phyloP scores from a whole-genome alignment of 2,113 vertebrate species.

The Zosterops borbonicus region DNA sequence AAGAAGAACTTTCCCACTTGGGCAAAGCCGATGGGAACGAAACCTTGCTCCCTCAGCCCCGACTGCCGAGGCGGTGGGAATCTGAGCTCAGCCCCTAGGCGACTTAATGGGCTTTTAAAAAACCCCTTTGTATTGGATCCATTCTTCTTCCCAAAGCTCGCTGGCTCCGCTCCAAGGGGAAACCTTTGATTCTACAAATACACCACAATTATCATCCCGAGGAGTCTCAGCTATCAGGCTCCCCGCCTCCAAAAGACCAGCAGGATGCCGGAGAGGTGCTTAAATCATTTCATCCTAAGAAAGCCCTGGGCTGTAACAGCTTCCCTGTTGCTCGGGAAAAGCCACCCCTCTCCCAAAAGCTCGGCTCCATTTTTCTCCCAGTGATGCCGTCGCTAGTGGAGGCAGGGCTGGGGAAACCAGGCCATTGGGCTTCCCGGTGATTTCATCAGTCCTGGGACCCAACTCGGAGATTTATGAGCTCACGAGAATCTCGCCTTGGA shows the following conservation, averaged over 20 bases:
- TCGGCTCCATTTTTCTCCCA: not conserved
- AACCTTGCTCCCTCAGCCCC: not conserved
- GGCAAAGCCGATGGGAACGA: not conserved
- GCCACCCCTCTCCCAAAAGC: not conserved
- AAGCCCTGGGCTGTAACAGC: slow-evolving; percentile 11
- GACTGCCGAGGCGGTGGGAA: not conserved
- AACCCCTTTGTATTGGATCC: slow-evolving; percentile 24
- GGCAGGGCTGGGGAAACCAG: not conserved
- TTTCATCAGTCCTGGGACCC: not conserved
- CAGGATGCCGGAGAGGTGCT: slow-evolving; percentile 23
- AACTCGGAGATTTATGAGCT: slow-evolving; percentile 10
- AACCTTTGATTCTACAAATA: slow-evolving; percentile 61
- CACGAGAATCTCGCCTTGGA: not conserved
- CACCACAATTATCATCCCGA: slow-evolving; percentile 46
- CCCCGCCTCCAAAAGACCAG: slow-evolving; percentile 6
- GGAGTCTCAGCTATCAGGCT: slow-evolving; percentile 13
- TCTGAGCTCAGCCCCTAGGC: slow-evolving; percentile 31
- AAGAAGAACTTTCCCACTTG: not conserved
- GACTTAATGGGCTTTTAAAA: slow-evolving; percentile 52
- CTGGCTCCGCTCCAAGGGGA: slow-evolving; percentile 39
- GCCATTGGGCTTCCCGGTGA: not conserved
- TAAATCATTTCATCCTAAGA: slow-evolving; percentile 50
- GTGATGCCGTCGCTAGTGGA: not conserved
- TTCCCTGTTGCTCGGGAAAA: not conserved
- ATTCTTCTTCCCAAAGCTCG: slow-evolving; percentile 53